Evolutionary conservation across 2,888 invertebrate species (phyloP).

Genomic region (Netelia fuscicornis): DNA sequence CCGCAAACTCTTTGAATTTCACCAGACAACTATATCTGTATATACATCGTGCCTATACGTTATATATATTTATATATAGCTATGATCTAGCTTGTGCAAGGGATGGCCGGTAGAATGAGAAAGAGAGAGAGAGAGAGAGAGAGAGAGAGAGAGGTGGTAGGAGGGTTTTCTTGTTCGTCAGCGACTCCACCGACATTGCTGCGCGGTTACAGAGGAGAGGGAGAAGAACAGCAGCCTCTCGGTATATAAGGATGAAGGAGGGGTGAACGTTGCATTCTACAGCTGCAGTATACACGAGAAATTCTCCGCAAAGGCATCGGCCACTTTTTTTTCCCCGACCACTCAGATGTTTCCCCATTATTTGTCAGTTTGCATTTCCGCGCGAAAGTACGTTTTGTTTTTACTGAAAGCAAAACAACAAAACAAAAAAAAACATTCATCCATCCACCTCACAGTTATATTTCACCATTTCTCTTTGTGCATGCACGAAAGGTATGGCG

Average conservation of each 20-base stretch:
- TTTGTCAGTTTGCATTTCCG: no score
- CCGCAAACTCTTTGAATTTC: constrained; percentile 58
- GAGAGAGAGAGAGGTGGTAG: not conserved
- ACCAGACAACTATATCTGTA: not conserved
- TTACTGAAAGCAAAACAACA: no score
- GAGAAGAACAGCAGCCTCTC: constrained; percentile 9
- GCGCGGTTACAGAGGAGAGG: constrained; percentile 4
- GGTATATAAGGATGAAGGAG: not conserved
- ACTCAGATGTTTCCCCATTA: no score
- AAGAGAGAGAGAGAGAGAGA: not conserved
- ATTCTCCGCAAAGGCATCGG: no score
- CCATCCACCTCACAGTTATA: no score
- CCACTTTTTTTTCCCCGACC: no score
- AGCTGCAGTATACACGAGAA: no score
- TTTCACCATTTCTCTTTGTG: no score
- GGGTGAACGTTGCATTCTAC: not conserved
- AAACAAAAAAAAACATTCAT: no score
- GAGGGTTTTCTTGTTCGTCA: constrained; percentile 40
- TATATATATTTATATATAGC: constrained; percentile 4
- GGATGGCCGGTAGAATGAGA: constrained; percentile 1
- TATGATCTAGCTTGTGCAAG: constrained; percentile 50
- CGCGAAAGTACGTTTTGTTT: no score
- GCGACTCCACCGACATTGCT: constrained; percentile 25
- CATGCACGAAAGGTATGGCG: no score
- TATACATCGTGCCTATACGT: not conserved